phyloP scores from a whole-genome alignment of 2,797 vertebrate genomes.

The Meriones psammophilus region DNA sequence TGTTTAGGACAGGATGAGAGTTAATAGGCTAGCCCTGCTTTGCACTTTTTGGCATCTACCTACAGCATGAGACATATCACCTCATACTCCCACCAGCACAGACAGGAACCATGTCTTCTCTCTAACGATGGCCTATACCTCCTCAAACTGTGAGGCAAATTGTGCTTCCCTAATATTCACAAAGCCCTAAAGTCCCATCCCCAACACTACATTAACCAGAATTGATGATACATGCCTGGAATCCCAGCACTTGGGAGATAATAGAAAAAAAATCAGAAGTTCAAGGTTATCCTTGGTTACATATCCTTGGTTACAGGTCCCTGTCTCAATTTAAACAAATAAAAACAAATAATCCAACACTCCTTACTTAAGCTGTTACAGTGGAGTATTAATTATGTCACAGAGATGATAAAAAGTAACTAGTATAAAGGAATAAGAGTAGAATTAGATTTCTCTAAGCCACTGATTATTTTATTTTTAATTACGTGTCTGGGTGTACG shows the following conservation, averaged over 20 bases:
- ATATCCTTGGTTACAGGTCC: background rate
- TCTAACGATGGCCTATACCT: background rate
- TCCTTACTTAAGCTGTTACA: background rate
- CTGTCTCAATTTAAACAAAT: background rate
- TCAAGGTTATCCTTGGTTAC: background rate
- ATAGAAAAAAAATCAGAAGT: background rate
- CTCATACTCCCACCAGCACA: background rate
- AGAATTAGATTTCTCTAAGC: constrained; percentile 39
- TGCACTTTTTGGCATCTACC: background rate
- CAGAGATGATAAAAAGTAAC: background rate
- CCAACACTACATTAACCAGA: background rate
- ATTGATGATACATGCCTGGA: background rate
- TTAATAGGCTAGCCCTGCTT: background rate
- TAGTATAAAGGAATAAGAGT: background rate
- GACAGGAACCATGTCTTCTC: background rate
- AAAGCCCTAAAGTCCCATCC: background rate
- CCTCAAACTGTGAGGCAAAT: background rate
- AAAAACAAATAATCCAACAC: background rate
- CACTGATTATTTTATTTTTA: background rate
- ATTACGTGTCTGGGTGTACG: background rate
- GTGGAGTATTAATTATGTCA: background rate
- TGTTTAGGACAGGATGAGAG: background rate
- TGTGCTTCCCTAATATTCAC: background rate
- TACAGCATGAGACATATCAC: background rate
- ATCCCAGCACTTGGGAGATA: background rate